Evolutionary conservation across 1,140 invertebrate species (phyloP).

Genomic region (Yoshiicerus persimilis): DNA sequence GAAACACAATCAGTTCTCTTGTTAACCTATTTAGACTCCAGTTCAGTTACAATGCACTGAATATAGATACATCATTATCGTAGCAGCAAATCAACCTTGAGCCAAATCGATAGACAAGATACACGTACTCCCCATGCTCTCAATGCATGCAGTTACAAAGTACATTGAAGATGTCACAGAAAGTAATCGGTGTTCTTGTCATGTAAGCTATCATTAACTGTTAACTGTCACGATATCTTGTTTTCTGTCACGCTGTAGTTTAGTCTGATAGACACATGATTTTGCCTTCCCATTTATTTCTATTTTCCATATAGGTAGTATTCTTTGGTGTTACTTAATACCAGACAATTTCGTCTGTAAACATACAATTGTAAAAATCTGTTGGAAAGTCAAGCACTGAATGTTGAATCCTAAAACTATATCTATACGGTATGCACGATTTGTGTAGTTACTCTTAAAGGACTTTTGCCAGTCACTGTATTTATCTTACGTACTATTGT

Average conservation of each 20-base stretch:
- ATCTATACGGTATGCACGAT: too few relatives aligned
- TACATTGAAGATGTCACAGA: background rate
- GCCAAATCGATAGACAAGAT: background rate
- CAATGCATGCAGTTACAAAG: background rate
- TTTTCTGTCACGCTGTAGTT: background rate
- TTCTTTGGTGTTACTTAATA: too few relatives aligned
- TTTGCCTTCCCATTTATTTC: background rate
- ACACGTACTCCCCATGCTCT: background rate
- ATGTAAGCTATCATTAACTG: background rate
- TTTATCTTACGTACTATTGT: too few relatives aligned
- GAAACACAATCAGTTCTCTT: background rate
- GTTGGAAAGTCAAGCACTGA: background rate
- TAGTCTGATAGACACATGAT: background rate
- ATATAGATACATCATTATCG: background rate
- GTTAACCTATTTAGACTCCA: background rate
- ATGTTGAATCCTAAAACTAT: too few relatives aligned
- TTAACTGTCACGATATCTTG: background rate
- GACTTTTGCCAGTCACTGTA: too few relatives aligned
- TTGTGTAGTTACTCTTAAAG: too few relatives aligned
- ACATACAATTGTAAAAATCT: background rate
- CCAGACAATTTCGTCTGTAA: too few relatives aligned
- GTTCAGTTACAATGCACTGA: background rate
- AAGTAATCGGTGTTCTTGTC: background rate
- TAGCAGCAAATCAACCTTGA: background rate
- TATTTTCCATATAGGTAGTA: background rate